Evolutionary conservation across 1,140 invertebrate genomes (phyloP), one percentile per base, ranked within the genome.

Genomic region (Eumaeus atala): DNA sequence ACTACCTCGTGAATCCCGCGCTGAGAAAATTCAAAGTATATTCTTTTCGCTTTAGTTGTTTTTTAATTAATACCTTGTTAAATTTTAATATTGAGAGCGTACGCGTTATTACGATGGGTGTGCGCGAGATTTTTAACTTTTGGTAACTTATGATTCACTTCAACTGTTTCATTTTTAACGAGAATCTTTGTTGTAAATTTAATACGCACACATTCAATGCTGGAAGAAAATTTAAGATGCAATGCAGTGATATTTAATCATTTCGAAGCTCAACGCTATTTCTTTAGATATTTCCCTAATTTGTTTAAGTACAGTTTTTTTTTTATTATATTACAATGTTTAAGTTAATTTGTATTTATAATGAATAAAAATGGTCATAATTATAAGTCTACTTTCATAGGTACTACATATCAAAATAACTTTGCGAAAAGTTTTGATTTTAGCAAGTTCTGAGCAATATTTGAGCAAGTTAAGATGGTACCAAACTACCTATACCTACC

Each of bases 1-100:
- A 78, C 66, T 62, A 74, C 37, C 18, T 71, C 71, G 67, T 68
- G 66, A 70, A 58, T 61, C 70, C 67, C 72, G 75, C 69, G 77
- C 77, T 86, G 78, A 84, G 82, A 84, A 86, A 86, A 86, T 78
- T 81, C 78, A 74, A 79, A 83, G 64, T 28, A 28, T 28, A 28
- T 28, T 28, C 21, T 78, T 82, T 71, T 86, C 77, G 78, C 79
- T 84, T 84, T 86, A 80, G 72, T 84, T 84, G 21, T 28, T 86
- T 86, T 84, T 86, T 84, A 86, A 86, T 86, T 86, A 84, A 86
- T 86, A 86, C 83, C 83, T 86, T 86, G 83, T 86, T 86, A 86
- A 86, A 86, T 83, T 86, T 86, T 84, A 83, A 86, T 86, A 83
- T 86, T 77, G 79, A 83, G 77, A 69, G 75, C 81, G 71, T 67